Evolutionary conservation across 2,888 invertebrate genomes (phyloP).

Genomic region (Campoletis raptor): DNA sequence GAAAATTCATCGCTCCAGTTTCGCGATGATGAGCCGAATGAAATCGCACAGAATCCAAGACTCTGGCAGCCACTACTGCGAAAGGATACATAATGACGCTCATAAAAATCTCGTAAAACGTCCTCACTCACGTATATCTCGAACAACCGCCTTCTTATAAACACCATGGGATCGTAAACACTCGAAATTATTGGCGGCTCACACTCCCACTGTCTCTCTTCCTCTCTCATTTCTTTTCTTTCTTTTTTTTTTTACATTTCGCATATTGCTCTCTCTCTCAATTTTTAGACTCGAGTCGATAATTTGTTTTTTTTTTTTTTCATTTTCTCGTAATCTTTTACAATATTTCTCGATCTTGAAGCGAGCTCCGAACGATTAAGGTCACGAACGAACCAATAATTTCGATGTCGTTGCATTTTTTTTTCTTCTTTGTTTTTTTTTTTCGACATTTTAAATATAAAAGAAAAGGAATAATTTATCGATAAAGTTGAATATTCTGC

Average conservation of each 20-base stretch:
- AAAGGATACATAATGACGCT: constrained; percentile 73
- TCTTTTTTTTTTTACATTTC: neutral
- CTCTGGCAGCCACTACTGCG: constrained; percentile 52
- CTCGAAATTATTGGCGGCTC: constrained; percentile 75
- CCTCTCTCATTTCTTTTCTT: neutral
- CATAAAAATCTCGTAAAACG: constrained; percentile 78
- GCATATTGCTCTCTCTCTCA: constrained; percentile 15
- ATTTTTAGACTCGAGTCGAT: constrained; percentile 18
- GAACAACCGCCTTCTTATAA: constrained; percentile 74
- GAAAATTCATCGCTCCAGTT: constrained; percentile 70
- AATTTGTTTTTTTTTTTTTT: neutral
- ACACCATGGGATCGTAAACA: constrained; percentile 76
- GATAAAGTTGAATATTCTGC: neutral
- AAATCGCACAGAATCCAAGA: constrained; percentile 14
- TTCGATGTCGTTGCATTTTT: neutral
- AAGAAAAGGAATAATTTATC: neutral
- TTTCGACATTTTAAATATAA: neutral
- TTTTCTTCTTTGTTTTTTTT: neutral
- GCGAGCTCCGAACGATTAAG: neutral
- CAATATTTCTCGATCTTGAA: constrained; percentile 1
- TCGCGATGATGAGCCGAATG: constrained; percentile 34
- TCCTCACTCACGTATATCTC: constrained; percentile 63
- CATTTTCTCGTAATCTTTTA: neutral
- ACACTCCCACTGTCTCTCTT: constrained; percentile 11
- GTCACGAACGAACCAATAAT: neutral